These are phyloP conservation scores for Calyptommatus sinebrachiatus DNA, from an alignment of 2,113 vertebrate genomes.

Conservation along the genomic window DNA sequence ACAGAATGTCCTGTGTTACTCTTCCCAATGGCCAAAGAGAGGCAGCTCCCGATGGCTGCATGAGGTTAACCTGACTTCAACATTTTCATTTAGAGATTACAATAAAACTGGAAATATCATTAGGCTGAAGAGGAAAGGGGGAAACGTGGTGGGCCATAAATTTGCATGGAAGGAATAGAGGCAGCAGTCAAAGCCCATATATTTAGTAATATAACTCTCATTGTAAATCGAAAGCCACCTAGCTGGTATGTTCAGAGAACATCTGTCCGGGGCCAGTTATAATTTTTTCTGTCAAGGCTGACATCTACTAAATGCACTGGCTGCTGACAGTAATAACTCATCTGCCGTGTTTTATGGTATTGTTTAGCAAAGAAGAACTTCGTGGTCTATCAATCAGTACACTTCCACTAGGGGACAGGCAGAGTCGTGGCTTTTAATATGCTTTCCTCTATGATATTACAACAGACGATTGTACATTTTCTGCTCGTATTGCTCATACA, in stretches of 20 bases:
- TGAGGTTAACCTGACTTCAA: background rate
- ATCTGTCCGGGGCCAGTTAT: too few relatives aligned
- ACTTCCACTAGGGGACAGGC: rapidly evolving
- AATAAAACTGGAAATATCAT: background rate
- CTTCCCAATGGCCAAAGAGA: background rate
- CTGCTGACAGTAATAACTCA: rapidly evolving
- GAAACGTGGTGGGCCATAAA: background rate
- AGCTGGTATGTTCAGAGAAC: constrained; percentile 7
- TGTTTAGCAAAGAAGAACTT: background rate
- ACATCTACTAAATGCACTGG: rapidly evolving
- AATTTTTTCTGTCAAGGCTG: background rate
- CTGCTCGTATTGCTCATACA: background rate
- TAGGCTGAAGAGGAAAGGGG: constrained; percentile 13
- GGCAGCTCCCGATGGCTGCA: too few relatives aligned
- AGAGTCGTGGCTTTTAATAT: background rate
- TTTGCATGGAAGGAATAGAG: rapidly evolving
- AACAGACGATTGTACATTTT: background rate
- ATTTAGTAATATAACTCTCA: rapidly evolving
- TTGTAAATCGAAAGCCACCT: background rate
- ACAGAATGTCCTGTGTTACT: background rate
- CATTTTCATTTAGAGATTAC: background rate
- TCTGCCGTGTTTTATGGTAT: rapidly evolving
- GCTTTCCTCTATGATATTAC: background rate
- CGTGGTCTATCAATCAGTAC: rapidly evolving
- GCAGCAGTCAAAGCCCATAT: constrained; percentile 4